A percentile compares a stretch with the other conserved stretches of the same genome.
These are phyloP conservation scores for Monopterus albus DNA, from an alignment of 2,113 vertebrate genomes.

Conservation along the genomic window DNA sequence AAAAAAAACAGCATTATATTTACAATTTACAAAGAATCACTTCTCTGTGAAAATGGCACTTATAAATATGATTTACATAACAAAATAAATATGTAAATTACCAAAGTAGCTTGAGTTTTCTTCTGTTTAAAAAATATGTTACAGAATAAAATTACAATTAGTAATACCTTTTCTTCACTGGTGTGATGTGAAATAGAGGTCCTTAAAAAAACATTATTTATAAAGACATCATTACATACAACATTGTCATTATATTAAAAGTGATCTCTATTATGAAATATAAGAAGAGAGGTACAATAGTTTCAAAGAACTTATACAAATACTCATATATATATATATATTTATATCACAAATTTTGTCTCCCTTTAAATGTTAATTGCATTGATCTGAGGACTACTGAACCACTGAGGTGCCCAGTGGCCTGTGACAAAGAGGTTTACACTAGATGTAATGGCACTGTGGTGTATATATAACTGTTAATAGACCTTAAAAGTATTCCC, in stretches of 20 bases:
- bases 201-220: conserved; percentile 82
- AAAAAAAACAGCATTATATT: conserved; percentile 82
- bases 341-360: conserved; percentile 70
- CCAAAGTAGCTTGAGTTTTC: conserved; percentile 83
- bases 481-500: conserved; percentile 3
- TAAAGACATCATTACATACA: conserved; percentile 76
- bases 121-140: conserved; percentile 86
- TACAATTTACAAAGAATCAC: conserved; percentile 90
- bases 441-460: conserved; percentile 56
- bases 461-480: conserved; percentile 26
- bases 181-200: conserved; percentile 77
- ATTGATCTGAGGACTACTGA: conserved; percentile 62
- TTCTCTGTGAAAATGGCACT: conserved; percentile 89
- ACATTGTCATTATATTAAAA: conserved; percentile 83
- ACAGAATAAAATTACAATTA: conserved; percentile 91
- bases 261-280: conserved; percentile 85
- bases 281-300: conserved; percentile 72
- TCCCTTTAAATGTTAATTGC: conserved; percentile 79
- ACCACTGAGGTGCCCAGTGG: conserved; percentile 45
- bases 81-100: conserved; percentile 91
- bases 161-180: conserved; percentile 81
- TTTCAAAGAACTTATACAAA: conserved; percentile 76
- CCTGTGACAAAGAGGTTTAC: conserved; percentile 47
- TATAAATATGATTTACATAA: conserved; percentile 94
- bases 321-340: conserved; percentile 70